Conservation (phyloP, 2,113 vertebrate species). For the Megaleporinus macrocephalus region DNA sequence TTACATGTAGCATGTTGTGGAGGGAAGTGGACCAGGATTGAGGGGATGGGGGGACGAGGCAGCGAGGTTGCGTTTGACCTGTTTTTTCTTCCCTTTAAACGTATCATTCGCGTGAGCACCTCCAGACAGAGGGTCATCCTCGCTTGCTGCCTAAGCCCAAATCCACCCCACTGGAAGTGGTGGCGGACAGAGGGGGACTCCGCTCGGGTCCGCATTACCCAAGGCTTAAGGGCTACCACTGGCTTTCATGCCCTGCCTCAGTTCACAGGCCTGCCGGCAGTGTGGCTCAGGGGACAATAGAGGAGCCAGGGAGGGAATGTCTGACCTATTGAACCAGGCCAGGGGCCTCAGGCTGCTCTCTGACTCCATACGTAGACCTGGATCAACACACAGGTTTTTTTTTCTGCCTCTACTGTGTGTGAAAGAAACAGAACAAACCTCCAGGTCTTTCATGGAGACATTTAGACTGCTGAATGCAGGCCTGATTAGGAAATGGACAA, state of each 20-base stretch:
- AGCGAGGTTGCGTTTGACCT: constrained; percentile 25
- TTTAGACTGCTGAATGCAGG: not conserved
- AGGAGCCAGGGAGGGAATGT: constrained; percentile 41
- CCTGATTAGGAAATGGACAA: not conserved
- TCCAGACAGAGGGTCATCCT: constrained; percentile 47
- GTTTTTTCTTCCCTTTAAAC: constrained; percentile 42
- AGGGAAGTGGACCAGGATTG: constrained; percentile 51
- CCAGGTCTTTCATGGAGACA: not conserved
- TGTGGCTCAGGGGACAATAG: constrained; percentile 44
- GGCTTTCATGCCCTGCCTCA: constrained; percentile 33
- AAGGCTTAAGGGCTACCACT: constrained; percentile 46
- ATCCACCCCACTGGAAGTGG: constrained; percentile 47
- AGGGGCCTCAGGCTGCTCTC: constrained; percentile 47
- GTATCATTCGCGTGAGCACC: constrained; percentile 53
- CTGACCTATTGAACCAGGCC: constrained; percentile 46
- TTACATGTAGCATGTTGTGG: constrained; percentile 28
- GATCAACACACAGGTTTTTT: constrained; percentile 54
- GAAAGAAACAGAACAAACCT: constrained; percentile 9
- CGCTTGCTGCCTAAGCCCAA: constrained; percentile 26
- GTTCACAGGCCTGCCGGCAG: constrained; percentile 28
- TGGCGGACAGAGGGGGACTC: constrained; percentile 10
- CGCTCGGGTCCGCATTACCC: constrained; percentile 30
- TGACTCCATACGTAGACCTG: constrained; percentile 50
- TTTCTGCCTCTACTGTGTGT: constrained; percentile 36
- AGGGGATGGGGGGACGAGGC: not conserved